Percentiles rank a stretch among this genome's conserved stretches.
These are phyloP conservation scores for Sebastes taczanowskii DNA, from an alignment of 2,797 vertebrate species.

Conservation along the genomic window DNA sequence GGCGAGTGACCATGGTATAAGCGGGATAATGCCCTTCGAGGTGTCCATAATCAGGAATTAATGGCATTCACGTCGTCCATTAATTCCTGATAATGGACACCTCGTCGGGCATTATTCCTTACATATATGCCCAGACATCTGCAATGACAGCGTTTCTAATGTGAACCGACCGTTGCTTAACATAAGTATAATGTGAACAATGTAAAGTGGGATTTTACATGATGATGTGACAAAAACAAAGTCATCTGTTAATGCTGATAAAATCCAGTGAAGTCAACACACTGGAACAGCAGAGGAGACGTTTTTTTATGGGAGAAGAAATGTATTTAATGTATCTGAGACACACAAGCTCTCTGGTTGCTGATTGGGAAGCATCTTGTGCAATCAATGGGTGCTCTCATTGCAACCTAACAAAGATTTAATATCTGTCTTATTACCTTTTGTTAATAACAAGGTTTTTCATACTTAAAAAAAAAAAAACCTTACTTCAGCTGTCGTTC, in stretches of 20 bases:
- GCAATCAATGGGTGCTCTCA: not conserved
- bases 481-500: not conserved
- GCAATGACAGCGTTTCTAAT: not conserved
- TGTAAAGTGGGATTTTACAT: not conserved
- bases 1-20: too few species aligned
- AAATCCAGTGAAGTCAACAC: slow-evolving; percentile 24
- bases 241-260: not conserved
- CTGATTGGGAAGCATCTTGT: not conserved
- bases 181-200: not conserved
- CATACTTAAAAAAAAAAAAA: not conserved
- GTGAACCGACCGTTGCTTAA: not conserved
- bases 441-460: not conserved
- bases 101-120: too few species aligned
- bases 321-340: not conserved
- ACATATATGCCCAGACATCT: not conserved
- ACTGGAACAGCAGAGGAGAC: slow-evolving; percentile 3
- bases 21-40: too few species aligned
- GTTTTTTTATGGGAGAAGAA: not conserved
- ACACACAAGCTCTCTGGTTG: not conserved
- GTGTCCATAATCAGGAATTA: too few species aligned
- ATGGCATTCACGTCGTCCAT: too few species aligned
- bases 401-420: not conserved
- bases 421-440: not conserved
- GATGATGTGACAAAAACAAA: not conserved
- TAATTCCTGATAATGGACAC: too few species aligned